Base-by-base conservation (phyloP, 2,113 vertebrate species). In the Pollimyrus isidori region DNA sequence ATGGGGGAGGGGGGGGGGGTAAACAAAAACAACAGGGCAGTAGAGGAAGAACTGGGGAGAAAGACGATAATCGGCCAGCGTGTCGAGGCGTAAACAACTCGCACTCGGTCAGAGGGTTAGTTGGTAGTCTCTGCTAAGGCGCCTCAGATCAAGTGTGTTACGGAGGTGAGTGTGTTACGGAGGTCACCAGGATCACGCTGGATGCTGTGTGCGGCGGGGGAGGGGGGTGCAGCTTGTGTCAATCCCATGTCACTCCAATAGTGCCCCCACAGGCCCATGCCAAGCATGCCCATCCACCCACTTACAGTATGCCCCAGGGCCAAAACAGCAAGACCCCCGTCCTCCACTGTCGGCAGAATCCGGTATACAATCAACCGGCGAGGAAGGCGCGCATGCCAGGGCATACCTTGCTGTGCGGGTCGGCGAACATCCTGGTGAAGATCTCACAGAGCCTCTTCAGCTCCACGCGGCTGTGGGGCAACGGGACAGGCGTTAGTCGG, bases 361-460 rank as follows among this genome's bases (percentile, higher is more conserved):
- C 94, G 94, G 95, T 95, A 95, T 91, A 93, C 91, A 39, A 80
- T 45, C n/a, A 52, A 93, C 91, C 90, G 89, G 89, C 52, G 50
- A 53, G 39, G 39, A 17, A 11, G 50, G 73, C 5, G 46, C 17
- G 10, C 23, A 15, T 35, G 13, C 21, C 17, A 69, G 35, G 26
- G 30, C 26, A 90, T 98, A 99, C 98, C 98, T 99, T 99, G 96
- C 98, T 99, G 92, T 99, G 98, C 92, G 98, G 98, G 94, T 99
- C 98, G 62, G 98, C 98, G 95, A 99, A 99, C 98, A 99, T 99
- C 92, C 98, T 95, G 45, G 98, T 99, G 96, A 99, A 99, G 95
- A 99, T 99, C 94, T 99, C 98, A 95, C 98, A 99, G 87, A 99
- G 95, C 89, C 98, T 97, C 96, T 99, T 99, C 94, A 99, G 94